Percentiles rank a stretch among this genome's conserved stretches.
These are phyloP conservation scores for Galeopterus variegatus DNA, from an alignment of 2,113 vertebrate species.

Conservation along the genomic window DNA sequence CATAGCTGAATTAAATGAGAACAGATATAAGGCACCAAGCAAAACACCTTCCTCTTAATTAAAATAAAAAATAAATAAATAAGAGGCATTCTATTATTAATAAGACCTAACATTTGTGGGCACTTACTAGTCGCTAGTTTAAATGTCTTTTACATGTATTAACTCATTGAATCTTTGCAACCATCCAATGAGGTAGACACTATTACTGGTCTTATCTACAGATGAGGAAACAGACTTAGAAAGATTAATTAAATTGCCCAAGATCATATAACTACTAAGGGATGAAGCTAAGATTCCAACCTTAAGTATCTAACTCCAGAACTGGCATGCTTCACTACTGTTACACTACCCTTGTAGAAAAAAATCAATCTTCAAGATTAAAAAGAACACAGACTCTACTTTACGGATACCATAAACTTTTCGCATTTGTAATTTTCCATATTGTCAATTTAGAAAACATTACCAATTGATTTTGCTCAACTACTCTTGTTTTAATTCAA, in stretches of 20 bases:
- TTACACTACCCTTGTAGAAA: not conserved
- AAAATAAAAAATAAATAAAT: not conserved
- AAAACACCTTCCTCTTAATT: not conserved
- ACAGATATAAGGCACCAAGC: not conserved
- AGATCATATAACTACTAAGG: not conserved
- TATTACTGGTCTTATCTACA: constrained; percentile 17
- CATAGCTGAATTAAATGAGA: not conserved
- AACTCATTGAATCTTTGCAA: constrained; percentile 4
- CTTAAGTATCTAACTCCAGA: not conserved
- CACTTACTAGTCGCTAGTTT: not conserved
- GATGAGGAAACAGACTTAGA: not conserved
- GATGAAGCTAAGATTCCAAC: not conserved
- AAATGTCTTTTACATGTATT: constrained; percentile 18
- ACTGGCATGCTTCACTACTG: not conserved
- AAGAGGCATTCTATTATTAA: constrained; percentile 12
- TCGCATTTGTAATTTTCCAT: constrained; percentile 22
- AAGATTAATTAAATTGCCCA: not conserved
- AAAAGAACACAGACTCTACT: not conserved
- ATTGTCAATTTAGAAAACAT: constrained; percentile 53
- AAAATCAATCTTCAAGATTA: not conserved
- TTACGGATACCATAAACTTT: not conserved
- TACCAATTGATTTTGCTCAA: constrained; percentile 42
- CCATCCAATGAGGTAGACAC: not conserved
- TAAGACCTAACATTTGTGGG: not conserved
- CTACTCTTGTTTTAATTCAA: constrained; percentile 35